Conservation (phyloP, 2,888 invertebrate genomes). For the Torymus auratus region DNA sequence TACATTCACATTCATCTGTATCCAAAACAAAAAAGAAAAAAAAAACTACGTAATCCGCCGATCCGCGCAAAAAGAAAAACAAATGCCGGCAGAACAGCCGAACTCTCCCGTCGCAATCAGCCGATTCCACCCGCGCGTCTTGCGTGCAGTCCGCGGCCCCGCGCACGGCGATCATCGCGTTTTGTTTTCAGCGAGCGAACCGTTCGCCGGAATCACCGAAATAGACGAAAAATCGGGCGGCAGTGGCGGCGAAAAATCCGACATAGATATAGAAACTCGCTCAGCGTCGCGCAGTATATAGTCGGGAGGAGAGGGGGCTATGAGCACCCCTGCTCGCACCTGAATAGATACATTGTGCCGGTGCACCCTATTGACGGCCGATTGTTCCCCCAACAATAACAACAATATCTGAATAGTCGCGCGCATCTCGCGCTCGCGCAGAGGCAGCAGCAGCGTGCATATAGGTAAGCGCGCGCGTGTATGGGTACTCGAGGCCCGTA, state of each 20-base stretch:
- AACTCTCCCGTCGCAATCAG: conserved; percentile 3
- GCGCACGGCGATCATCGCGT: conserved; percentile 26
- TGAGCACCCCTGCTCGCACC: conserved; percentile 76
- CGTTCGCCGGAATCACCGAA: conserved; percentile 48
- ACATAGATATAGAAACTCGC: background rate
- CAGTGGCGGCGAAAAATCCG: background rate
- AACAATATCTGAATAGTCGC: conserved; percentile 76
- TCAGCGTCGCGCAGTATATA: background rate
- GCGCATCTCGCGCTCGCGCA: conserved; percentile 69
- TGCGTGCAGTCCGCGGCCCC: background rate
- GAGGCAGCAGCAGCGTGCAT: conserved; percentile 62
- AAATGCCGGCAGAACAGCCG: too few relatives aligned
- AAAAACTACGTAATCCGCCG: too few relatives aligned
- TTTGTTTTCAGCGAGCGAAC: conserved; percentile 44
- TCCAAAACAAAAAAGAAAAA: too few relatives aligned
- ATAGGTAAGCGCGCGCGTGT: conserved; percentile 57
- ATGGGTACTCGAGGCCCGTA: conserved; percentile 39
- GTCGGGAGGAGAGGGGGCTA: background rate
- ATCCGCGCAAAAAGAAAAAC: too few relatives aligned
- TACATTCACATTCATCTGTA: too few relatives aligned
- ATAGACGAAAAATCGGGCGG: conserved; percentile 40
- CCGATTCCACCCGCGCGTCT: background rate
- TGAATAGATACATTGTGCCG: conserved; percentile 76
- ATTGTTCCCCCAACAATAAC: conserved; percentile 77
- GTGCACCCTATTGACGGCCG: conserved; percentile 76